A percentile compares a stretch with the other conserved stretches of the same genome.
Conservation (phyloP, 92 coral and sea anemone genomes). For the Phymanthus crucifer region DNA sequence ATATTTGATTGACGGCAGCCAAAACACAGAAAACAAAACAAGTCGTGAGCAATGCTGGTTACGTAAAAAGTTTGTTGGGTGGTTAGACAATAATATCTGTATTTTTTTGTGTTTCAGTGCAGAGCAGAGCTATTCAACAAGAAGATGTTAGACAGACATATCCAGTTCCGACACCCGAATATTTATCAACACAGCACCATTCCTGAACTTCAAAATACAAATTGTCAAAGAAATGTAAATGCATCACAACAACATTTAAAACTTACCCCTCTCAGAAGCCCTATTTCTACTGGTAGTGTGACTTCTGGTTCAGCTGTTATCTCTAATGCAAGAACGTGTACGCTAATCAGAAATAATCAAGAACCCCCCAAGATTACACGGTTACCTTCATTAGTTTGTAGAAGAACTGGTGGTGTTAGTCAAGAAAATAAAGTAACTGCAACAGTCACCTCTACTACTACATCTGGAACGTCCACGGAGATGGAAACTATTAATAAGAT, state of each 20-base stretch:
- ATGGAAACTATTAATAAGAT: background rate
- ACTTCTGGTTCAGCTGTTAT: background rate
- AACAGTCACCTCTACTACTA: background rate
- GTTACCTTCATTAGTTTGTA: background rate
- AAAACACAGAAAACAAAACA: too few species aligned
- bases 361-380: background rate
- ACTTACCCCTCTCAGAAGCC: conserved; percentile 5
- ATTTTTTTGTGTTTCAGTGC: conserved; percentile 13
- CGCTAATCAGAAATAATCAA: background rate
- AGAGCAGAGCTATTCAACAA: conserved; percentile 16
- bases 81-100: background rate
- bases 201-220: background rate
- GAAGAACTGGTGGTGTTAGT: background rate
- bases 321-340: background rate
- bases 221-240: background rate
- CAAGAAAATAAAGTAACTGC: background rate
- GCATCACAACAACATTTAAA: conserved; percentile 12
- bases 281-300: background rate
- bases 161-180: conserved; percentile 22
- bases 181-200: background rate
- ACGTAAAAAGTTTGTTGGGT: too few species aligned
- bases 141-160: conserved; percentile 20
- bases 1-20: too few species aligned
- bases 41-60: too few species aligned
- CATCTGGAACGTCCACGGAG: background rate